Conservation (phyloP, 1,140 invertebrate species). For the Metaphire vulgaris region DNA sequence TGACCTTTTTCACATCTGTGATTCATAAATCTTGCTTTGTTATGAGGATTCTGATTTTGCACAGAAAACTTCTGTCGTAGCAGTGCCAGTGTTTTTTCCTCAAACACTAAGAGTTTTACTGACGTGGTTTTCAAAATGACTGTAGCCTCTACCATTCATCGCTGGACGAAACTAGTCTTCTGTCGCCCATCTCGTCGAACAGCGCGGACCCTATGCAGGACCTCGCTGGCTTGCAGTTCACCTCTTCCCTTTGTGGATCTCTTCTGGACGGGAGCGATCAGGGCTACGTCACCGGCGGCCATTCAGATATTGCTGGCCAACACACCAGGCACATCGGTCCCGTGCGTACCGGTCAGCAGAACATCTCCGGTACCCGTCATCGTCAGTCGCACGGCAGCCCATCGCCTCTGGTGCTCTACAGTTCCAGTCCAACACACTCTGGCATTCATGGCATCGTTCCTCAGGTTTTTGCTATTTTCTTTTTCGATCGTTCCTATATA, state of each 20-base stretch:
- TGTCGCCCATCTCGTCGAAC: too few species aligned
- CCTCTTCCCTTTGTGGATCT: background rate
- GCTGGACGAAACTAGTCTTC: too few species aligned
- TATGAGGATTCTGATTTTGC: too few species aligned
- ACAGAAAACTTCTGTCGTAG: too few species aligned
- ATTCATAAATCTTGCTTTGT: too few species aligned
- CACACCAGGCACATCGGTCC: background rate
- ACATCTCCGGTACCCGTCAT: background rate
- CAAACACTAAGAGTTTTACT: too few species aligned
- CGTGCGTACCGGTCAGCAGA: background rate
- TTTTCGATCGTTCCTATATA: too few species aligned
- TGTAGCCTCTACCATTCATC: too few species aligned
- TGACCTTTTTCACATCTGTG: too few species aligned
- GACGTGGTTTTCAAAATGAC: too few species aligned
- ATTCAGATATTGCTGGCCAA: background rate
- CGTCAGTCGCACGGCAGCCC: background rate
- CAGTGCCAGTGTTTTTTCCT: too few species aligned
- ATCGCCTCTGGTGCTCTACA: background rate
- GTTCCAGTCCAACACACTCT: background rate
- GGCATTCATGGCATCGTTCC: background rate
- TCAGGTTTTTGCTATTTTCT: constrained; percentile 2
- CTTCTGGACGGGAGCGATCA: background rate
- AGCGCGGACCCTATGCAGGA: background rate
- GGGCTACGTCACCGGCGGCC: background rate
- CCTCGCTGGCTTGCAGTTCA: background rate